These are phyloP conservation scores for Epinotia ramella DNA, from an alignment of 2,888 invertebrate species.

Conservation along the genomic window DNA sequence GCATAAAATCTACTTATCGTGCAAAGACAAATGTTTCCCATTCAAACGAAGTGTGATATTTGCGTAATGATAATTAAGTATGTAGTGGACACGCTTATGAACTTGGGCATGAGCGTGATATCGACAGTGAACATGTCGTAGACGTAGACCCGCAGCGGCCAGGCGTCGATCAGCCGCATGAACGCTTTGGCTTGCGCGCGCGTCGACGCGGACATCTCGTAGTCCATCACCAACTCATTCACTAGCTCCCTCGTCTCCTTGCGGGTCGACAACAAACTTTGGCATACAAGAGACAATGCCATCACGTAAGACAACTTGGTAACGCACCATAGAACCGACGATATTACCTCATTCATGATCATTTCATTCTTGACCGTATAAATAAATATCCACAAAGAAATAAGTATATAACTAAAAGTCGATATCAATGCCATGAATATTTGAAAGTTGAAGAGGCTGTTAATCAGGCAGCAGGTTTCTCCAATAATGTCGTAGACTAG, in stretches of 20 bases:
- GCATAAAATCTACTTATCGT: neutral
- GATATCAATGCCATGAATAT: slow-evolving; percentile 67
- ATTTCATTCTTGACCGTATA: neutral
- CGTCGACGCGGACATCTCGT: slow-evolving; percentile 63
- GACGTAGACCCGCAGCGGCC: slow-evolving; percentile 56
- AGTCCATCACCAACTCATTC: slow-evolving; percentile 71
- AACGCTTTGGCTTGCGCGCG: slow-evolving; percentile 70
- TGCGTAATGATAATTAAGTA: slow-evolving; percentile 44
- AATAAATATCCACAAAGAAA: slow-evolving; percentile 61
- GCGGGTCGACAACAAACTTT: slow-evolving; percentile 59
- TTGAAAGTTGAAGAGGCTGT: slow-evolving; percentile 66
- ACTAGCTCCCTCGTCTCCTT: slow-evolving; percentile 63
- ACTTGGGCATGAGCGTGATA: slow-evolving; percentile 40
- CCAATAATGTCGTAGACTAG: slow-evolving; percentile 63
- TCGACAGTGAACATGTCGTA: slow-evolving; percentile 45
- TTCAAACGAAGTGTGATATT: slow-evolving; percentile 42
- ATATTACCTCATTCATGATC: neutral
- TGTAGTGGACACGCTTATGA: slow-evolving; percentile 39
- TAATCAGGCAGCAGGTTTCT: slow-evolving; percentile 59
- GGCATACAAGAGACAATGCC: slow-evolving; percentile 63
- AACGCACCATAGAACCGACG: slow-evolving; percentile 62
- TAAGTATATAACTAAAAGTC: slow-evolving; percentile 64
- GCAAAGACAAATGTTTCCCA: neutral
- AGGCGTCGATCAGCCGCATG: slow-evolving; percentile 67
- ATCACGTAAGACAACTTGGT: slow-evolving; percentile 57